phyloP scores from a whole-genome alignment of 2,888 invertebrate species.

The Hydraecia micacea region DNA sequence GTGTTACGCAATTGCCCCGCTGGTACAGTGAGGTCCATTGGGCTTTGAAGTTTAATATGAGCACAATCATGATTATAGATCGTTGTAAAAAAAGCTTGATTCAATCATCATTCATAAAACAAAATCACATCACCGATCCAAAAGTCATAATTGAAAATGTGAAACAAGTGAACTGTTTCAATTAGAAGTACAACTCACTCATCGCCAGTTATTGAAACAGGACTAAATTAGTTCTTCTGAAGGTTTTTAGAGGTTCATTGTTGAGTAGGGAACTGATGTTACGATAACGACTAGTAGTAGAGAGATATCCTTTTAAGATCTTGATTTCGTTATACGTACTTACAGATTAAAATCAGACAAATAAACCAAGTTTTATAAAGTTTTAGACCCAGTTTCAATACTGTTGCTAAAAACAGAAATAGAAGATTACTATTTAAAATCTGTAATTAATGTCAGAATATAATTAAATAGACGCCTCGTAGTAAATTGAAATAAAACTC shows the following conservation, averaged over 20 bases:
- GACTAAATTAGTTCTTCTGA: conserved; percentile 42
- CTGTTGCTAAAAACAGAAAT: background rate
- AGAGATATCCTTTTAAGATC: background rate
- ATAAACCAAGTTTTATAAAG: background rate
- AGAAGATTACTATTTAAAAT: background rate
- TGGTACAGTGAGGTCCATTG: background rate
- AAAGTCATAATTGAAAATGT: conserved; percentile 33
- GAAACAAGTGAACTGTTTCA: conserved; percentile 24
- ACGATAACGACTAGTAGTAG: conserved; percentile 10
- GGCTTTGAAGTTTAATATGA: background rate
- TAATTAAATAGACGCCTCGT: background rate
- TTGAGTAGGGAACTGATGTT: conserved; percentile 18
- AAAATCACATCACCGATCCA: background rate
- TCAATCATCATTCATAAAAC: background rate
- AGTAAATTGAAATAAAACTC: background rate
- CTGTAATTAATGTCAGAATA: background rate
- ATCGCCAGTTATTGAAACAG: conserved; percentile 43
- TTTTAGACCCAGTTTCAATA: background rate
- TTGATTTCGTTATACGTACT: background rate
- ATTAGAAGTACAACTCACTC: conserved; percentile 26
- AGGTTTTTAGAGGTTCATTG: conserved; percentile 30
- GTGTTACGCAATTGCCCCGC: too few relatives aligned
- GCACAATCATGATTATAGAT: background rate
- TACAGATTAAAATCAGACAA: background rate
- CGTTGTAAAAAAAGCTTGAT: background rate